These are phyloP conservation scores for Idaea aversata DNA, from an alignment of 2,888 invertebrate genomes.

Conservation along the genomic window DNA sequence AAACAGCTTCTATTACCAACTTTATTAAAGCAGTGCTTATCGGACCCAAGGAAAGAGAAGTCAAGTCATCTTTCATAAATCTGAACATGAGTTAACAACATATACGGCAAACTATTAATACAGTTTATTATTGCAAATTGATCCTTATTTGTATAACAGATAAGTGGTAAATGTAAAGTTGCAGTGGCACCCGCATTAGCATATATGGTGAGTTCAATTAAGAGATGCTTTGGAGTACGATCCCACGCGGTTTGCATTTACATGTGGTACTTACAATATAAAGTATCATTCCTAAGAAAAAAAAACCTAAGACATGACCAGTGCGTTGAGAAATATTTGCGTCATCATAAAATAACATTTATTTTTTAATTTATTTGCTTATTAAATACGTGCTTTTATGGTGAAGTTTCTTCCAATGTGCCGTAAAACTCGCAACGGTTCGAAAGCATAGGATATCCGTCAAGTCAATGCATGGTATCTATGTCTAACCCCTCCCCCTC, in stretches of 20 bases:
- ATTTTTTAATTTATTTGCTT: no score
- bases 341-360: no score
- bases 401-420: no score
- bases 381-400: no score
- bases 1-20: conserved; percentile 19
- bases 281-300: neutral
- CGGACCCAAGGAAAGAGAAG: conserved; percentile 13
- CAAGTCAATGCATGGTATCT: no score
- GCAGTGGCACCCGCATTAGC: conserved; percentile 44
- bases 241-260: conserved; percentile 41
- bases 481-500: no score
- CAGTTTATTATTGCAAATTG: conserved; percentile 5
- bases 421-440: no score
- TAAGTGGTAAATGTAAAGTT: conserved; percentile 26
- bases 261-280: conserved; percentile 22
- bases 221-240: conserved; percentile 41
- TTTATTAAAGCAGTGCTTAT: conserved; percentile 25
- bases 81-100: conserved; percentile 25
- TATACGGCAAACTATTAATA: conserved; percentile 14
- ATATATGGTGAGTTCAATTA: conserved; percentile 60
- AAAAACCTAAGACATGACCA: neutral
- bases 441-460: no score
- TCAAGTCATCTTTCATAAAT: conserved; percentile 27
- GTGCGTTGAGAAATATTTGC: no score
- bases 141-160: conserved; percentile 10